Conservation (phyloP, 2,113 vertebrate species). For the Mixornis gularis region DNA sequence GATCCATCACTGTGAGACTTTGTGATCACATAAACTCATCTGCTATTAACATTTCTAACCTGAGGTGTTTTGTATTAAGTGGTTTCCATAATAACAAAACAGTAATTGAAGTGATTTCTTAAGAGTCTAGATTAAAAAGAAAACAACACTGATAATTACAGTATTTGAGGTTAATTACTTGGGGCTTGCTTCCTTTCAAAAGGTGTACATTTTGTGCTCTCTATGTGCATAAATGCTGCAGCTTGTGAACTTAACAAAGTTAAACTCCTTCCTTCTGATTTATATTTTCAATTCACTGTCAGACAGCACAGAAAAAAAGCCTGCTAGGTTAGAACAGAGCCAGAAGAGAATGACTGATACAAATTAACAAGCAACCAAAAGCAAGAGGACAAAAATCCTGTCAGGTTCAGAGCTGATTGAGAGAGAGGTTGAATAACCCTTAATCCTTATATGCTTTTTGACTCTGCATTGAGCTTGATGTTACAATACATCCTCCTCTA, state of each 20-base stretch:
- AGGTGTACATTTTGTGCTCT: background rate
- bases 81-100: slow-evolving; percentile 30
- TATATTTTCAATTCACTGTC: background rate
- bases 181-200: slow-evolving; percentile 10
- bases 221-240: background rate
- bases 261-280: background rate
- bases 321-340: background rate
- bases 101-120: slow-evolving; percentile 11
- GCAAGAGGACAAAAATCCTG: background rate
- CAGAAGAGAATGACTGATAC: background rate
- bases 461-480: background rate
- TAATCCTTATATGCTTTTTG: background rate
- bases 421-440: background rate
- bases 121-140: background rate
- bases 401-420: background rate
- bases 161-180: slow-evolving; percentile 47
- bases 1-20: background rate
- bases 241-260: background rate
- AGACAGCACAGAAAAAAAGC: background rate
- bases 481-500: background rate
- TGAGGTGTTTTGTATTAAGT: background rate
- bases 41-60: background rate
- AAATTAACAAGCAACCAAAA: background rate
- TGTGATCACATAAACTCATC: background rate
- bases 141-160: slow-evolving; percentile 23